Evolutionary conservation across 2,797 vertebrate genomes (phyloP).

Genomic region (Hippoglossus hippoglossus): DNA sequence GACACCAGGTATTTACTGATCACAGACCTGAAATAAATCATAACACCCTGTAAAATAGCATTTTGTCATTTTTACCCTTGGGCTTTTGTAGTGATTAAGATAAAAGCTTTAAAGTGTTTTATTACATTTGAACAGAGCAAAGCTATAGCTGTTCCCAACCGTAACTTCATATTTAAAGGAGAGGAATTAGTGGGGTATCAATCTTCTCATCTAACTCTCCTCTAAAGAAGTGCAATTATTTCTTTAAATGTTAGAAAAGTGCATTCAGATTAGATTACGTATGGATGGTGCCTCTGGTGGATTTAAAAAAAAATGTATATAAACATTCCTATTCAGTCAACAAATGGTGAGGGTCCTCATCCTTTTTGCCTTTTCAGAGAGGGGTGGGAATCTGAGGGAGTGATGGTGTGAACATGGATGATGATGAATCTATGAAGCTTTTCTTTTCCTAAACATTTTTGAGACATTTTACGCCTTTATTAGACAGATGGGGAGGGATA

Average conservation of each 20-base stretch:
- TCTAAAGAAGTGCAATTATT: too few relatives aligned
- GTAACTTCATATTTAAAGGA: too few relatives aligned
- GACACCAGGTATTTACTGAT: too few relatives aligned
- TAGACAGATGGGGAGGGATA: background rate
- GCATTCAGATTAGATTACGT: background rate
- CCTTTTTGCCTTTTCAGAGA: background rate
- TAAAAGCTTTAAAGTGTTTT: too few relatives aligned
- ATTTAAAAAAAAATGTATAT: background rate
- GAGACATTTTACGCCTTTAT: background rate
- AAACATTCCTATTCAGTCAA: background rate
- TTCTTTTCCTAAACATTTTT: background rate
- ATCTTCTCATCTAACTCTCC: too few relatives aligned
- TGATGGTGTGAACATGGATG: background rate
- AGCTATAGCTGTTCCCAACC: too few relatives aligned
- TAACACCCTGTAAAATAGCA: too few relatives aligned
- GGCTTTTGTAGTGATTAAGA: too few relatives aligned
- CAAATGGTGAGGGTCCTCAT: background rate
- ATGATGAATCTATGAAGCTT: background rate
- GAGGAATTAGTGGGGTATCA: too few relatives aligned
- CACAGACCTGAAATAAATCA: too few relatives aligned
- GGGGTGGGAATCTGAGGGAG: background rate
- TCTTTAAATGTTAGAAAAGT: background rate
- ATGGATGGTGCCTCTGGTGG: background rate
- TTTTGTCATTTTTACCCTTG: too few relatives aligned
- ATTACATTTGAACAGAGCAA: too few relatives aligned